Percentiles rank a stretch among this genome's conserved stretches.
phyloP scores from a whole-genome alignment of 2,888 invertebrate species.

The Dasypolia templi region DNA sequence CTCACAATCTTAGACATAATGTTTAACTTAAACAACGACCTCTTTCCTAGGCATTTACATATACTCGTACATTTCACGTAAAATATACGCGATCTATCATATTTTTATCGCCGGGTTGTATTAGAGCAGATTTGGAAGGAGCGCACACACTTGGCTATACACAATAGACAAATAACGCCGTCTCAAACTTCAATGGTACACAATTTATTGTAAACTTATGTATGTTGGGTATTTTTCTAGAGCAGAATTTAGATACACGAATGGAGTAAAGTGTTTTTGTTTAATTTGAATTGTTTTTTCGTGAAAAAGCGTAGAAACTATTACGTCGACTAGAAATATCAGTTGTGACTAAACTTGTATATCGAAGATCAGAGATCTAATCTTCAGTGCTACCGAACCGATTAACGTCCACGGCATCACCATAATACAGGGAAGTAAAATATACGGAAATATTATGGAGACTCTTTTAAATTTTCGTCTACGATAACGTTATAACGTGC shows the following conservation, averaged over 20 bases:
- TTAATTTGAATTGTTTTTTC: constrained; percentile 4
- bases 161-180: constrained; percentile 59
- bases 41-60: not conserved
- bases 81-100: constrained; percentile 43
- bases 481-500: not conserved
- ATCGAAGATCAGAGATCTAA: not conserved
- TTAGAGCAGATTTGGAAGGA: constrained; percentile 43
- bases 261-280: not conserved
- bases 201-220: constrained; percentile 50
- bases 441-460: not conserved
- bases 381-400: not conserved
- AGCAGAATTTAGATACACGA: constrained; percentile 3
- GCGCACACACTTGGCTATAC: constrained; percentile 14
- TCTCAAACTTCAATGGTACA: constrained; percentile 52
- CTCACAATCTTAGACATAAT: not conserved
- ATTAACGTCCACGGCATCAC: not conserved
- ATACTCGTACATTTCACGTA: not conserved
- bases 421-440: too few species aligned
- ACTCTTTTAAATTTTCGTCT: not conserved
- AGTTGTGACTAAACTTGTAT: not conserved
- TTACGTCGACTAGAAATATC: not conserved
- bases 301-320: not conserved
- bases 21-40: not conserved
- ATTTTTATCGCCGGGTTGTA: constrained; percentile 33
- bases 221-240: constrained; percentile 32